phyloP scores from a whole-genome alignment of 1,140 invertebrate species.

The Parasteatoda tepidariorum region DNA sequence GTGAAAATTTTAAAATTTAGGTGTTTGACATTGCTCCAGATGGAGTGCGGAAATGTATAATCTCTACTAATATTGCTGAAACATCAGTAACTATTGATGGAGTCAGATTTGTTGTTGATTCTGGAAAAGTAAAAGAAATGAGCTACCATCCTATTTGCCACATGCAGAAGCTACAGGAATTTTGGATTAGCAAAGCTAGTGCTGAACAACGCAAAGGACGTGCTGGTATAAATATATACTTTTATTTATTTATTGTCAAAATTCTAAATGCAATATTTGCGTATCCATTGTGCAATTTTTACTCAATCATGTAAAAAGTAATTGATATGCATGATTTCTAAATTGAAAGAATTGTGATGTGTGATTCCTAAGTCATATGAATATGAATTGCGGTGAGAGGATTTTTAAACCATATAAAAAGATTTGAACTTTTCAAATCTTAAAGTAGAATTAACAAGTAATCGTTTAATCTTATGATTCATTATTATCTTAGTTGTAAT shows the following conservation, averaged over 20 bases:
- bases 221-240: slow-evolving; percentile 75
- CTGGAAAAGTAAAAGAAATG: slow-evolving; percentile 98
- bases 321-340: too few relatives aligned
- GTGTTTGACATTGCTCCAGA: slow-evolving; percentile 97
- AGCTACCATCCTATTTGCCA: slow-evolving; percentile 89
- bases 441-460: too few relatives aligned
- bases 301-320: not conserved
- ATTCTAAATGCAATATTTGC: not conserved
- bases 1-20: too few relatives aligned
- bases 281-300: not conserved
- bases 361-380: too few relatives aligned
- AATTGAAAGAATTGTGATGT: too few relatives aligned
- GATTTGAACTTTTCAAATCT: too few relatives aligned
- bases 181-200: slow-evolving; percentile 97
- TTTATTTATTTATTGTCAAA: too few relatives aligned
- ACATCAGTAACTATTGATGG: slow-evolving; percentile 99
- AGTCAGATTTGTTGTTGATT: slow-evolving; percentile 97
- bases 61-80: slow-evolving; percentile 99
- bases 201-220: slow-evolving; percentile 97
- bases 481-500: too few relatives aligned
- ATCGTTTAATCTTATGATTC: too few relatives aligned
- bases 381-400: too few relatives aligned
- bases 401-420: too few relatives aligned
- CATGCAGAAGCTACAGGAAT: slow-evolving; percentile 89
- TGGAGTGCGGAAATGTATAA: slow-evolving; percentile 94